Conservation (phyloP, 2,797 vertebrate genomes). For the Argyrosomus regius region DNA sequence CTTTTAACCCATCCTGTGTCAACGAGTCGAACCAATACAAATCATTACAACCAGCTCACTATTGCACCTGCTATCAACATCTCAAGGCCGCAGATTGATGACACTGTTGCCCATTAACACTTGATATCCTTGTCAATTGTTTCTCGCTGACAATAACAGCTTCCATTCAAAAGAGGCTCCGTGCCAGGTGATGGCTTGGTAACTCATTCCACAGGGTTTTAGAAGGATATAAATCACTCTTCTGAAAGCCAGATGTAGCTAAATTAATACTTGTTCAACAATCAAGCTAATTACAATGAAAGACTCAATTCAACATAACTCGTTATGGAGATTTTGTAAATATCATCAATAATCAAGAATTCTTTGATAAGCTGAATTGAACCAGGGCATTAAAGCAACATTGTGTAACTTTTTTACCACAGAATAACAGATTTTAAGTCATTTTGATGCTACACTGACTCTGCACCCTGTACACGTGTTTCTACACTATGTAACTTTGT, state of each 20-base stretch:
- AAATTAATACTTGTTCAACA: not conserved
- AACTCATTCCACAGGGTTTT: conserved; percentile 6
- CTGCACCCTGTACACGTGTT: too few relatives aligned
- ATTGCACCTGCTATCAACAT: conserved; percentile 13
- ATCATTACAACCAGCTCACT: conserved; percentile 31
- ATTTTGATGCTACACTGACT: too few relatives aligned
- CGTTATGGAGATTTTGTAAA: not conserved
- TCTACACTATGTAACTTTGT: too few relatives aligned
- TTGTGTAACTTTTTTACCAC: too few relatives aligned
- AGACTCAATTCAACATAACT: not conserved
- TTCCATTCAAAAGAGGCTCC: conserved; percentile 1
- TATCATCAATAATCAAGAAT: not conserved
- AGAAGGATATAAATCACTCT: conserved; percentile 17
- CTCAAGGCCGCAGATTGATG: conserved; percentile 12
- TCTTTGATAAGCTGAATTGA: not conserved
- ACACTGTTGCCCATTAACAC: conserved; percentile 27
- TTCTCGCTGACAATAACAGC: conserved; percentile 31
- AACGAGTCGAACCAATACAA: conserved; percentile 11
- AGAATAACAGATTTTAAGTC: too few relatives aligned
- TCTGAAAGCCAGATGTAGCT: not conserved
- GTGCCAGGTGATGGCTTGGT: not conserved
- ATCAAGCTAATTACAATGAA: not conserved
- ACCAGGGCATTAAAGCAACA: not conserved
- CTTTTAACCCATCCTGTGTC: conserved; percentile 15
- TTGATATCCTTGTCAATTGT: conserved; percentile 42